Percentiles rank a stretch among this genome's conserved stretches.
phyloP scores from a whole-genome alignment of 2,797 vertebrate species.

The Scyliorhinus canicula region DNA sequence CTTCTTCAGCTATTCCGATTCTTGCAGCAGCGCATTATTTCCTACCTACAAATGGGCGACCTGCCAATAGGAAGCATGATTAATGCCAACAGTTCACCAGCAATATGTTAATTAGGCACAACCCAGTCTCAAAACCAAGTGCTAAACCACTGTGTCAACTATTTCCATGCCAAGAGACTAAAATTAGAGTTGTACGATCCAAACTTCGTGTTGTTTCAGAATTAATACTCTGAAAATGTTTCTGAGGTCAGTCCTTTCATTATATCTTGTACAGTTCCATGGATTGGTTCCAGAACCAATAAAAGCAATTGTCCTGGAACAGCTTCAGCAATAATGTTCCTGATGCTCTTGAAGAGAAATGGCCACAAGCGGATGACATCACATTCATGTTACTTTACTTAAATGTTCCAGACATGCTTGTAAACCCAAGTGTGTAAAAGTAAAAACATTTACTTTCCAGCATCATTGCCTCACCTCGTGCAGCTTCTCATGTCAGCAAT shows the following conservation, averaged over 20 bases:
- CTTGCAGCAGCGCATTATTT: neutral
- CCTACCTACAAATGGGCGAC: neutral
- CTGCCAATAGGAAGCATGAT: neutral
- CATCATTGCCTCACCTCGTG: neutral
- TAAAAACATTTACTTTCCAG: neutral
- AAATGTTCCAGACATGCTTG: neutral
- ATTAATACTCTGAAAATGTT: slow-evolving; percentile 10
- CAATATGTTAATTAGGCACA: neutral
- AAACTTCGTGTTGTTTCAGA: neutral
- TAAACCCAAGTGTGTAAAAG: neutral
- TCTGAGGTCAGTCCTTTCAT: neutral
- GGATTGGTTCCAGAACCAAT: neutral
- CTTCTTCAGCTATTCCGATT: neutral
- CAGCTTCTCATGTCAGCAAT: neutral
- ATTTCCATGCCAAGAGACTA: neutral
- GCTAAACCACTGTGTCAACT: neutral
- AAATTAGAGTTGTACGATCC: neutral
- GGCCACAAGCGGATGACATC: neutral
- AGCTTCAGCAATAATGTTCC: neutral
- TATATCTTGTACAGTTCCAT: neutral
- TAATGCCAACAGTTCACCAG: neutral
- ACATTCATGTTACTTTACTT: neutral
- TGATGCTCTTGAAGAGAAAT: neutral
- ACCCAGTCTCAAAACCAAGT: neutral
- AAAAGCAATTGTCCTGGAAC: neutral